Conservation (phyloP, 2,888 invertebrate genomes). For the Merodon equestris region DNA sequence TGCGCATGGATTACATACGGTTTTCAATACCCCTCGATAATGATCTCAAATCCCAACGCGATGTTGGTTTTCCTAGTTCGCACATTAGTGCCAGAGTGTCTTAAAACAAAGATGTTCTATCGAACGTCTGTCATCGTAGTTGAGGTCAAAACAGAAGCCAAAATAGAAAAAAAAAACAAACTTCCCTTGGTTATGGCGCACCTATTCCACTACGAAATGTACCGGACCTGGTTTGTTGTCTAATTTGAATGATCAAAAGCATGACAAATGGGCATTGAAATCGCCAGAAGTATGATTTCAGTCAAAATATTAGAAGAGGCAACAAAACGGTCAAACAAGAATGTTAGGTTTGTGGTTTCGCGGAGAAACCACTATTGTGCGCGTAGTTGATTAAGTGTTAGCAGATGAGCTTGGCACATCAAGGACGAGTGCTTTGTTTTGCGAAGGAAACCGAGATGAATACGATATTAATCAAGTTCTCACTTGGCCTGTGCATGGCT, state of each 20-base stretch:
- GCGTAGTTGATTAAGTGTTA: constrained; percentile 41
- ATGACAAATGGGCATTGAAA: constrained; percentile 45
- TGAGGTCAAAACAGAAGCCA: not conserved
- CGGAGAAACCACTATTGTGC: not conserved
- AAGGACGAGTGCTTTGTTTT: constrained; percentile 51
- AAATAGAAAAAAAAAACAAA: not conserved
- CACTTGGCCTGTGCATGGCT: too few species aligned
- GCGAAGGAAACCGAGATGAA: not conserved
- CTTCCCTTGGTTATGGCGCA: not conserved
- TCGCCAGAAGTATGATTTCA: constrained; percentile 22
- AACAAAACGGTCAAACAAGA: constrained; percentile 1
- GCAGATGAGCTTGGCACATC: constrained; percentile 41
- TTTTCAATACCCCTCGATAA: too few species aligned
- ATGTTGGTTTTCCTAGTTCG: constrained; percentile 35
- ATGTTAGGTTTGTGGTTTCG: constrained; percentile 14
- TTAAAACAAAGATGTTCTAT: constrained; percentile 34
- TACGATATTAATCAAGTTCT: too few species aligned
- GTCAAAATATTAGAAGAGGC: not conserved
- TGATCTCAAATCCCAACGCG: too few species aligned
- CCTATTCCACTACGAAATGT: constrained; percentile 38
- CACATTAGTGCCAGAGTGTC: constrained; percentile 39
- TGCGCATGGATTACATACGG: too few species aligned
- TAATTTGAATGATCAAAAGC: constrained; percentile 46
- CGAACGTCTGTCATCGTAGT: constrained; percentile 39
- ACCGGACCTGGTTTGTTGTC: constrained; percentile 51